Conservation (phyloP, 2,113 vertebrate species). For the Xenus cinereus region DNA sequence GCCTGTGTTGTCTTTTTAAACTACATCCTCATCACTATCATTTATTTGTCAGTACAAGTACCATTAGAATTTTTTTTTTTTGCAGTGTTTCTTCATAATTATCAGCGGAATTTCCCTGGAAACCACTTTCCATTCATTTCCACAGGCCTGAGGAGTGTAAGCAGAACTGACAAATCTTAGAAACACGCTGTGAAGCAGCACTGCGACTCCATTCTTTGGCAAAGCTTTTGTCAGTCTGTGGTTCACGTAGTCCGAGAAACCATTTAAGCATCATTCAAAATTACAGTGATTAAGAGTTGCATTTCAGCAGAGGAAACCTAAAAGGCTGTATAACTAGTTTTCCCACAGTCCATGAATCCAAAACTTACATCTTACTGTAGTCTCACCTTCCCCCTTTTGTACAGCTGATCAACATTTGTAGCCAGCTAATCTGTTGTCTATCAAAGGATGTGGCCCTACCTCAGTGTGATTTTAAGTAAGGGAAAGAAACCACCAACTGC, state of each 20-base stretch:
- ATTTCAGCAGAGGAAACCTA: constrained; percentile 20
- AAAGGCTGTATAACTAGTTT: background rate
- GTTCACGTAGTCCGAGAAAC: background rate
- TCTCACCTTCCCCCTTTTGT: background rate
- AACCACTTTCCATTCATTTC: background rate
- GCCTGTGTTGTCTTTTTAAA: background rate
- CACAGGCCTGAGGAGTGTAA: background rate
- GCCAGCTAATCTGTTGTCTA: background rate
- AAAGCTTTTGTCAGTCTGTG: background rate
- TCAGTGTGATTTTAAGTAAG: background rate
- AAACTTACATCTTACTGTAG: background rate
- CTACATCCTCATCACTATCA: background rate
- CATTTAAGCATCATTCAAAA: background rate
- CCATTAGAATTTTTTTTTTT: background rate
- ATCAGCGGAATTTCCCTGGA: background rate
- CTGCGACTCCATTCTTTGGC: background rate
- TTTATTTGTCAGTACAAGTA: background rate
- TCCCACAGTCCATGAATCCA: constrained; percentile 9
- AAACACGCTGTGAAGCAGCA: background rate
- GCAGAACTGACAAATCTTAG: background rate
- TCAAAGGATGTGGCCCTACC: background rate
- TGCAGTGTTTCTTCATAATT: background rate
- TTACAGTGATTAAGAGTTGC: background rate
- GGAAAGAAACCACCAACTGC: background rate
- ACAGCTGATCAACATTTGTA: background rate